Conservation (phyloP, 2,888 invertebrate genomes). For the Oscheius sp. region DNA sequence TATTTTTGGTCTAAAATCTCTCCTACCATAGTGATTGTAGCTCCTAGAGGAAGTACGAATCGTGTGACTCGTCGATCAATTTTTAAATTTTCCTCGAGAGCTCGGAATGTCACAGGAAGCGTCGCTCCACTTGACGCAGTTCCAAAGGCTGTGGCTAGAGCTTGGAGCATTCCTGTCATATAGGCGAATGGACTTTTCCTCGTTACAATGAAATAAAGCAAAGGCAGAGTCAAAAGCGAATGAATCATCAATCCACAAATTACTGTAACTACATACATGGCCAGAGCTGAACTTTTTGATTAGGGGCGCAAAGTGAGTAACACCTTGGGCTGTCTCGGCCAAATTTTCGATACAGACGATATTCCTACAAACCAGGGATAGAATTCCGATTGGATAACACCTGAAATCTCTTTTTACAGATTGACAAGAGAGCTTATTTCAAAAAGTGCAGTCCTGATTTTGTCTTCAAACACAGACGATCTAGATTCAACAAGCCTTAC, state of each 20-base stretch:
- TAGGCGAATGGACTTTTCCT: slow-evolving; percentile 72
- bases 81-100: slow-evolving; percentile 85
- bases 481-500: slow-evolving; percentile 74
- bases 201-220: slow-evolving; percentile 83
- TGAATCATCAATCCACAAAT: slow-evolving; percentile 87
- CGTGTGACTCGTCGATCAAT: slow-evolving; percentile 83
- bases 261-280: slow-evolving; percentile 91
- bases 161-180: slow-evolving; percentile 80
- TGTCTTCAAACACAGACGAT: too few relatives aligned
- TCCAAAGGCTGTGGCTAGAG: slow-evolving; percentile 92
- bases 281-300: slow-evolving; percentile 76
- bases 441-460: too few relatives aligned
- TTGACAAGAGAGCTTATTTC: background rate
- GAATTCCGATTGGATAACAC: slow-evolving; percentile 79
- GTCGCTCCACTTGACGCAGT: slow-evolving; percentile 88
- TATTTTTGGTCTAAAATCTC: too few relatives aligned
- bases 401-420: slow-evolving; percentile 80
- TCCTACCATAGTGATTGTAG: slow-evolving; percentile 83
- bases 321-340: slow-evolving; percentile 76
- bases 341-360: slow-evolving; percentile 77
- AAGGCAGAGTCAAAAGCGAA: slow-evolving; percentile 87
- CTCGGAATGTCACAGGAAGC: slow-evolving; percentile 91
- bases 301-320: background rate
- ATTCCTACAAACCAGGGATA: slow-evolving; percentile 78
- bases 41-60: slow-evolving; percentile 95